These are phyloP conservation scores for Folsomia candida DNA, from an alignment of 2,888 invertebrate genomes.

Conservation along the genomic window DNA sequence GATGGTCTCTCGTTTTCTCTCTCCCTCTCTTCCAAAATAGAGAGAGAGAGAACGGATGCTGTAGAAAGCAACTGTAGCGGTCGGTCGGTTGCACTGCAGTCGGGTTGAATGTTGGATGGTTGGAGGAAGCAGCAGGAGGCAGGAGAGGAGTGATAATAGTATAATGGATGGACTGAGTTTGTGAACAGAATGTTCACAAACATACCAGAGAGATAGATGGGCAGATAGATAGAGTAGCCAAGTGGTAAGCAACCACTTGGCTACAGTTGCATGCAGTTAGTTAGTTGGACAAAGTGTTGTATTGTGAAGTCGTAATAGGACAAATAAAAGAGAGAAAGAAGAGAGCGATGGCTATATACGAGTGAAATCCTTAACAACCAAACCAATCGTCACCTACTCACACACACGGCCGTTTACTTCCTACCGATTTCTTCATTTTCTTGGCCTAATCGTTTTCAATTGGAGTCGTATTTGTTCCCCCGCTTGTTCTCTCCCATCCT, in stretches of 20 bases:
- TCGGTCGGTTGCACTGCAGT: too few species aligned
- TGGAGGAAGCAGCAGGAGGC: background rate
- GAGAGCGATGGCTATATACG: background rate
- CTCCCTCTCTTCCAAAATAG: too few species aligned
- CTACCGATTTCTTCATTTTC: too few species aligned
- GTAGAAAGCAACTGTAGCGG: too few species aligned
- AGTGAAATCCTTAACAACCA: too few species aligned
- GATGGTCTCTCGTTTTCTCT: too few species aligned
- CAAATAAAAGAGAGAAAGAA: background rate
- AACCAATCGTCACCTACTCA: too few species aligned
- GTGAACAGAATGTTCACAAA: background rate
- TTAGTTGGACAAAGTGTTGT: conserved; percentile 1
- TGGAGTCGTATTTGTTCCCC: conserved; percentile 14
- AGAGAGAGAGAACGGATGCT: too few species aligned
- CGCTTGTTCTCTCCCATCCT: too few species aligned
- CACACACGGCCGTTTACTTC: too few species aligned
- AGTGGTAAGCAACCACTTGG: background rate
- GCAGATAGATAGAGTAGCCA: background rate
- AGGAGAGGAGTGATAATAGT: background rate
- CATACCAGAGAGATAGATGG: conserved; percentile 1
- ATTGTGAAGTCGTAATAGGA: background rate
- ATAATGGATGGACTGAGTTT: background rate
- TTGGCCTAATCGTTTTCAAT: conserved; percentile 41
- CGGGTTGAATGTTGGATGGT: background rate
- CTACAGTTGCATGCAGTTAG: background rate